phyloP scores from a whole-genome alignment of 1,140 invertebrate species.

The Ctenoplectra terminalis region DNA sequence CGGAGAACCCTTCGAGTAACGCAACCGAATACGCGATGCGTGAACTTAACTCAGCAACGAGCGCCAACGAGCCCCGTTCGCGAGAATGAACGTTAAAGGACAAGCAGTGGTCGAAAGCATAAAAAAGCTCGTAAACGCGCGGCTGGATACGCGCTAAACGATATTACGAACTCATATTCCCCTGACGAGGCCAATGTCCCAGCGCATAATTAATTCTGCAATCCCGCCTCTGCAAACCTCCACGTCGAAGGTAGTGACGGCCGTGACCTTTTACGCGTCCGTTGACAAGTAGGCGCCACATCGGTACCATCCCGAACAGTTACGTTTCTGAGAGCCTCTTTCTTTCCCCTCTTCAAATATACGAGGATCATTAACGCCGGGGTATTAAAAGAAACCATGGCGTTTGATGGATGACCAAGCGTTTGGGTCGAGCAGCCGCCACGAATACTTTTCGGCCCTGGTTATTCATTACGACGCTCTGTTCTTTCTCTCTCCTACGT shows the following conservation, averaged over 20 bases:
- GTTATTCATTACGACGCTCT: neutral
- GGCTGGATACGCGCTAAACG: constrained; percentile 42
- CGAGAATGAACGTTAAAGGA: constrained; percentile 6
- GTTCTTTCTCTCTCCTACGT: neutral
- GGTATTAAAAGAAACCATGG: constrained; percentile 31
- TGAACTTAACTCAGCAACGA: too few species aligned
- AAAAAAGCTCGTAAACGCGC: constrained; percentile 46
- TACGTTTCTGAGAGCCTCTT: constrained; percentile 16
- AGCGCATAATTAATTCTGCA: constrained; percentile 63
- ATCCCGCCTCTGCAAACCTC: constrained; percentile 53
- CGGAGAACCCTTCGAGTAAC: too few species aligned
- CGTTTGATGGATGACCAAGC: constrained; percentile 38
- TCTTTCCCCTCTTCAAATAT: constrained; percentile 11
- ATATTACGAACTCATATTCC: constrained; percentile 44
- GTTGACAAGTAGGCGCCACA: constrained; percentile 52
- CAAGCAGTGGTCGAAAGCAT: neutral
- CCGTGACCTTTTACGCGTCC: constrained; percentile 53
- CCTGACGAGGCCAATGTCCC: constrained; percentile 44
- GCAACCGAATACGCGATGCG: too few species aligned
- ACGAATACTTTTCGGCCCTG: neutral
- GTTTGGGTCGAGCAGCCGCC: neutral
- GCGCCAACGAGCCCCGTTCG: neutral
- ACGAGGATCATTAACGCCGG: constrained; percentile 32
- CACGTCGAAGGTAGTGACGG: constrained; percentile 17
- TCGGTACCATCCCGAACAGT: constrained; percentile 36